Evolutionary conservation across 2,113 vertebrate species (phyloP), one percentile per base, ranked within the genome.

Genomic region (Sylvietta virens): DNA sequence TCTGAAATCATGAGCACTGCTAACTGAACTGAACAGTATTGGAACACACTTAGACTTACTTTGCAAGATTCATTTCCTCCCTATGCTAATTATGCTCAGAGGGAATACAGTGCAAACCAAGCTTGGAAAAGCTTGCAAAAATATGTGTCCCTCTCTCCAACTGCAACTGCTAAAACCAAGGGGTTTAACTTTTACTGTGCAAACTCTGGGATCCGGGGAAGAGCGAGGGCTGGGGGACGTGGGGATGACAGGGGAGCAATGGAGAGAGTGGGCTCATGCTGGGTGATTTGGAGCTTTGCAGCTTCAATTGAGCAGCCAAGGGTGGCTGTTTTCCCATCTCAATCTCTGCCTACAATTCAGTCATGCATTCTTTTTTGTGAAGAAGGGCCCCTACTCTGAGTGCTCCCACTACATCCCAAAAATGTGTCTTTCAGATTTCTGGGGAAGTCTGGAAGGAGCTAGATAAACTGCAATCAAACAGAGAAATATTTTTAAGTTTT

Each of bases 21-120:
- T 82, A 84, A 84, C 84, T 60, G 80, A 91, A 80, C 69, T 45
- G 71, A 92, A 89, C 60, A 78, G 69, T 62, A 72, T 28, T 65
- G 91, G 86, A 97, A 93, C 77, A 81, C 89, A 82, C 42, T 37
- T 77, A 70, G 92, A 78, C 61, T 94, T 94, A 77, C 81, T 96
- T 93, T 24, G 40, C 84, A 90, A 97, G 87, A 97, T 86, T 94
- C 14, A 74, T 97, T 97, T 98, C 95, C 94, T 97, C 77, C 86
- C 89, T 73, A 47, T 74, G 62, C 66, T 97, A 97, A 97, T 97
- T 96, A 92, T 76, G 45, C 76, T 97, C 95, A 58, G 69, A 86
- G 90, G 92, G 94, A 93, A 81, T 92, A 86, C 67, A 87, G 57
- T 61, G 86, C 76, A 97, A 97, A 97, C 86, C 65, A 84, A 77